Evolutionary conservation across 1,140 invertebrate species (phyloP).

Genomic region (Tetramorium simillimum): DNA sequence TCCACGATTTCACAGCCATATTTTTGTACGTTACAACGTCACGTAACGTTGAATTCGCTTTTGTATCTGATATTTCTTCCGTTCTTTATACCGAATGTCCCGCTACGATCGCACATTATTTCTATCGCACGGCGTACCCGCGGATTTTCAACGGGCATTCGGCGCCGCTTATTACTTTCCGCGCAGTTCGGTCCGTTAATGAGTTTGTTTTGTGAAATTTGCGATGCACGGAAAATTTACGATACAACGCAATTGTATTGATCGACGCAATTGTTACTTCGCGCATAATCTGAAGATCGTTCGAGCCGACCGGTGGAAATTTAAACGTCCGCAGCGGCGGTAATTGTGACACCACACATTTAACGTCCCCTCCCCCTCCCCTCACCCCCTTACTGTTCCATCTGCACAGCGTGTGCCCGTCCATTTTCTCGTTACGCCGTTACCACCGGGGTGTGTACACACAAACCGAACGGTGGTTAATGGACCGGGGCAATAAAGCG

Average conservation of each 20-base stretch:
- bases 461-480: conserved; percentile 53
- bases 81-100: neutral
- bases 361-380: conserved; percentile 13
- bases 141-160: neutral
- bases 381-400: neutral
- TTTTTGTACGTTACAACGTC: neutral
- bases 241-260: neutral
- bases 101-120: neutral
- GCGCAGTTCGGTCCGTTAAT: neutral
- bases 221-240: neutral
- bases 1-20: conserved; percentile 2
- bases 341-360: conserved; percentile 55
- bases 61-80: conserved; percentile 7
- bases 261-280: neutral
- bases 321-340: neutral
- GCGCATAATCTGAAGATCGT: neutral
- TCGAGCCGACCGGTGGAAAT: neutral
- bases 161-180: neutral
- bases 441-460: conserved; percentile 52
- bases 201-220: conserved; percentile 7
- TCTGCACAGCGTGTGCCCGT: conserved; percentile 2
- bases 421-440: conserved; percentile 38
- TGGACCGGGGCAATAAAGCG: conserved; percentile 69
- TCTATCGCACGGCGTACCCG: neutral
- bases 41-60: neutral